Evolutionary conservation across 2,888 invertebrate genomes (phyloP).

Genomic region (Nymphalis polychloros): DNA sequence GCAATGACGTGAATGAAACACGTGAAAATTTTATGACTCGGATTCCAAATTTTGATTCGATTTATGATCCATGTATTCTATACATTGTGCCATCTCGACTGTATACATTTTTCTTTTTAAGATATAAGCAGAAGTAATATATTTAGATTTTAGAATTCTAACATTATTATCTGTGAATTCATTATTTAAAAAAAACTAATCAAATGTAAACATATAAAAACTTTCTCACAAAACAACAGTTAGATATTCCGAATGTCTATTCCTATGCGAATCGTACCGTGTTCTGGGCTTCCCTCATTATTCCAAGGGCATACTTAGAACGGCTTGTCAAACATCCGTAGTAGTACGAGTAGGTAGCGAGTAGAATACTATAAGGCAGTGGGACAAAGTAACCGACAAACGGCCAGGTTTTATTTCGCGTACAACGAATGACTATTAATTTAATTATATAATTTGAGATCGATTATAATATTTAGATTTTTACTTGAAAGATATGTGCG

Average conservation of each 20-base stretch:
- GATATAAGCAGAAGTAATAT: no score
- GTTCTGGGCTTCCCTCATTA: constrained; percentile 39
- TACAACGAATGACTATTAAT: background rate
- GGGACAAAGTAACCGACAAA: constrained; percentile 33
- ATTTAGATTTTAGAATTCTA: background rate
- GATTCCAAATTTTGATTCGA: no score
- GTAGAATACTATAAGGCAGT: constrained; percentile 37
- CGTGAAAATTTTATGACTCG: no score
- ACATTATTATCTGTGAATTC: background rate
- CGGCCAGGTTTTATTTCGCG: constrained; percentile 4
- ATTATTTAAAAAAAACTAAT: background rate
- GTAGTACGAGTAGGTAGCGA: constrained; percentile 38
- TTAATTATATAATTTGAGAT: background rate
- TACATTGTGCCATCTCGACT: no score
- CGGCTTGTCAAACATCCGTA: constrained; percentile 43
- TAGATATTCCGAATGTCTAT: constrained; percentile 29
- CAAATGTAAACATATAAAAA: constrained; percentile 14
- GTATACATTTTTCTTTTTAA: no score
- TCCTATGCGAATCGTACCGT: constrained; percentile 18
- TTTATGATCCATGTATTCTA: no score
- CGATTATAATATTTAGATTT: background rate
- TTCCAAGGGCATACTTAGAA: constrained; percentile 43
- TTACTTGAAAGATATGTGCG: no score
- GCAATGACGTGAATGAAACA: no score
- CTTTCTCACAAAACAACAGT: constrained; percentile 31